Conservation (phyloP, 2,888 invertebrate genomes). For the Pristionchus exspectatus region DNA sequence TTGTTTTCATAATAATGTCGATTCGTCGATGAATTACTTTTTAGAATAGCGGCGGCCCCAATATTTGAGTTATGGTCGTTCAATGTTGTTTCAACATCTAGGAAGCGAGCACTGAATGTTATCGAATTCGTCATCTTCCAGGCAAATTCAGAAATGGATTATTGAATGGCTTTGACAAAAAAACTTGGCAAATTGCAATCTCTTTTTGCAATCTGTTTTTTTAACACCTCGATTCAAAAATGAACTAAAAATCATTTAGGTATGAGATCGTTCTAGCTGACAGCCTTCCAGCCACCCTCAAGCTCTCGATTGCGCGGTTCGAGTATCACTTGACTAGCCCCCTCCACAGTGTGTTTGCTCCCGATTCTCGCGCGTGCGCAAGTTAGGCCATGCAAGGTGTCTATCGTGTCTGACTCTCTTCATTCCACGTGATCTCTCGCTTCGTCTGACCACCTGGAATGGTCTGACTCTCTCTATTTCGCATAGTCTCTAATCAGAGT, state of each 20-base stretch:
- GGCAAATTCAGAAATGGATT: too few relatives aligned
- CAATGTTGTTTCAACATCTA: too few relatives aligned
- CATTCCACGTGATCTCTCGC: background rate
- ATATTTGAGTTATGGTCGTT: too few relatives aligned
- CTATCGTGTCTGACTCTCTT: background rate
- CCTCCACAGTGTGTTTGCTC: background rate
- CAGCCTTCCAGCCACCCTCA: conserved; percentile 3
- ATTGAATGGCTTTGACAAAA: too few relatives aligned
- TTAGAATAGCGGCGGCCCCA: too few relatives aligned
- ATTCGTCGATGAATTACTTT: background rate
- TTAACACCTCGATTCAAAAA: too few relatives aligned
- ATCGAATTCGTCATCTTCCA: too few relatives aligned
- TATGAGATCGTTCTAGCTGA: background rate
- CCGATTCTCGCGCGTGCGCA: conserved; percentile 16
- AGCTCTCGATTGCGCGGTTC: conserved; percentile 16
- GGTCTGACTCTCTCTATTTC: background rate
- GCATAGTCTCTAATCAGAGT: background rate
- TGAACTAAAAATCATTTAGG: background rate
- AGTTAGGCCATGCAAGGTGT: background rate
- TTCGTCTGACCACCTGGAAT: background rate
- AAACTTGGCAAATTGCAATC: too few relatives aligned
- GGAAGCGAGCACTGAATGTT: too few relatives aligned
- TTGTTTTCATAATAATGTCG: background rate
- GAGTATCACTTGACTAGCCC: conserved; percentile 25
- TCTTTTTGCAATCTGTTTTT: too few relatives aligned